Base-by-base conservation (phyloP, 2,888 invertebrate species). In the Steinernema scapterisci region DNA sequence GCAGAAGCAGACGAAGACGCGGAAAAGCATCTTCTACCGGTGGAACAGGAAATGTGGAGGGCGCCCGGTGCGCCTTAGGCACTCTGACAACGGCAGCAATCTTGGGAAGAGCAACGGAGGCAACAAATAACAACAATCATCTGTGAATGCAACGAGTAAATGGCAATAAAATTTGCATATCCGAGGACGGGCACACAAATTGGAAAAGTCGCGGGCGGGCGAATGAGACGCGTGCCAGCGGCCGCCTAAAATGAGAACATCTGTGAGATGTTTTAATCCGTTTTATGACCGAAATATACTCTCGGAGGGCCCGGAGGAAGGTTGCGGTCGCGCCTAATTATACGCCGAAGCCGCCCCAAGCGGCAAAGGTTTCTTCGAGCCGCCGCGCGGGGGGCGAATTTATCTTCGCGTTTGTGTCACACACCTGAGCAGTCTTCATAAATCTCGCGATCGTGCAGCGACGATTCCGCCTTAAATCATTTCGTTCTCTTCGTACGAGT, bases 181-280 rank as follows among this genome's bases (percentile, higher is more conserved):
- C 27, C 63, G 1, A 27, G 9, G 27, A 11, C 63, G 63, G 27
- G 63, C 63, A 9, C 38, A 63, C 63, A 63, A 63, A 63, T 63
- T 63, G 63, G 63, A 63, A 63, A 63, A 63, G 63, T 63, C 63
- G 63, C 63, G 31, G 9, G 38, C 3, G 38, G 38, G 63, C 63
- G 63, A 63, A 31, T 11, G 63, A 27, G 63, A 48, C 63, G 63
- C 63, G 63, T 63, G 63, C 63, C 63, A 63, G 63, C 63, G 63
- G 63, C 63, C 63, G 63, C 63, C 63, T 63, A 63, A 63, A 63
- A 63, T 63, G 63, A 63, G 63, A 63, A 63, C 63, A 63, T 63
- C 63, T 63, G 63, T 31, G 63, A 31, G 63, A 63, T 63, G 63
- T 63, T 63, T 63, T 63, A 63, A 63, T 63, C 63, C 63, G 63